Evolutionary conservation across 2,113 vertebrate species (phyloP), one percentile per base, ranked within the genome.

Genomic region (Gambusia holbrooki): DNA sequence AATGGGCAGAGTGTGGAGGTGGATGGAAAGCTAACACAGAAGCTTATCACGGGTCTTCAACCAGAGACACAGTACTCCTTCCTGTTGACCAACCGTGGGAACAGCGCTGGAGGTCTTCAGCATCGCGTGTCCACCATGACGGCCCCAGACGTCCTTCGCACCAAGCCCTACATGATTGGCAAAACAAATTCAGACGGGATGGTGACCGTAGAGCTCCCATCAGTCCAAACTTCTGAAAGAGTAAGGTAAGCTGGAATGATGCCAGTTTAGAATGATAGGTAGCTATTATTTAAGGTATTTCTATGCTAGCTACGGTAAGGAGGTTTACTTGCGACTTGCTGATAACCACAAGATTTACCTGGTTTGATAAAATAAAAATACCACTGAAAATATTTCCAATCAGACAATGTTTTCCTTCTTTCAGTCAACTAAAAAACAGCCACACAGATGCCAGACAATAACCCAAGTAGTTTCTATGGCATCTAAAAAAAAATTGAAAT

Each of bases 51-150:
- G n/a, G 97, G 97, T 73, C 95, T 99, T 73, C 97, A 98, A 75
- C 98, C 98, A 0, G 97, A 97, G 92, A 99, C 98, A 0, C 97
- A 97, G 1, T 99, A 99, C 85, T 99, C 97, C 0, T 99, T 99
- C 86, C 96, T 99, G 54, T 87, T 99, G 79, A 99, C 98, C 0
- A 99, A 99, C 82, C 97, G 98, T 17, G 98, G 98, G 0, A 99
- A 99, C 81, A 99, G 98, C 48, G 98, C 98, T 0, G 98, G 98
- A 0, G 98, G 98, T 5, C 95, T 99, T 61, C 98, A 99, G 86
- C 98, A 99, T 84, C 95, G 97, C 14, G 98, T 99, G 1, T 97
- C 97, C 0, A 96, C 97, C 60, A 97, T 96, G 93, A 99, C 98
- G 0, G 98, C 98, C 0, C 98, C 98, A 0, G 97, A 99, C 0